Base-by-base conservation (phyloP, 2,888 invertebrate genomes). In the Anoncus sp. region DNA sequence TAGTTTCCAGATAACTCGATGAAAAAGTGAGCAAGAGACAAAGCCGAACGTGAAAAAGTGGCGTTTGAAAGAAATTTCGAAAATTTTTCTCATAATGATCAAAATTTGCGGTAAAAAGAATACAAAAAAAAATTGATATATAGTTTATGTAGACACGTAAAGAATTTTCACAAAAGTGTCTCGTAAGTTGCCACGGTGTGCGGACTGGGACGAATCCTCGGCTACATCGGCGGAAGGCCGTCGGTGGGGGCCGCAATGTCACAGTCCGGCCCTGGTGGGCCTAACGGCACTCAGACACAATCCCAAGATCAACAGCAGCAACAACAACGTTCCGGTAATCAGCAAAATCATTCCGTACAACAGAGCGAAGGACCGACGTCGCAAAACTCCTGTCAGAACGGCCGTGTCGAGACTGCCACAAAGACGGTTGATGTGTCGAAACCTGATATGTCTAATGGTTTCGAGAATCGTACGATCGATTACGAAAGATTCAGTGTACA, bases 171-270 rank as follows among this genome's bases (percentile, higher is more conserved):
- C 65, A 57, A 66, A 83, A 85, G 85, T 84, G 81, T 82, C 76
- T 81, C 65, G 57, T 62, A 88, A 89, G 79, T 86, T 85, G 85
- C 84, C 90, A 90, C 90, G 83, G 90, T 90, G 90, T 90, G 90
- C 63, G 90, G 90, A 82, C 83, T 90, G 83, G 89, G 89, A 87
- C 89, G 90, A 86, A 90, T 90, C 55, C 88, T 90, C 83, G 90
- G 90, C 90, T 90, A 89, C 88, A 90, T 90, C 90, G 90, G 90
- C 90, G 90, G 89, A 81, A 86, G 90, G 85, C 90, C 90, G 87
- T 88, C 88, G 90, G 90, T 90, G 89, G 87, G 86, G 82, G 89
- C 90, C 90, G 85, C 87, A 85, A 91, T 91, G 90, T 90, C 90
- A 72, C 89, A 90, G 66, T 87, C 88, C 9, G 87, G 87, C 20